These are phyloP conservation scores for Coptodon bakossiorum DNA, from an alignment of 2,113 vertebrate genomes.

Conservation along the genomic window DNA sequence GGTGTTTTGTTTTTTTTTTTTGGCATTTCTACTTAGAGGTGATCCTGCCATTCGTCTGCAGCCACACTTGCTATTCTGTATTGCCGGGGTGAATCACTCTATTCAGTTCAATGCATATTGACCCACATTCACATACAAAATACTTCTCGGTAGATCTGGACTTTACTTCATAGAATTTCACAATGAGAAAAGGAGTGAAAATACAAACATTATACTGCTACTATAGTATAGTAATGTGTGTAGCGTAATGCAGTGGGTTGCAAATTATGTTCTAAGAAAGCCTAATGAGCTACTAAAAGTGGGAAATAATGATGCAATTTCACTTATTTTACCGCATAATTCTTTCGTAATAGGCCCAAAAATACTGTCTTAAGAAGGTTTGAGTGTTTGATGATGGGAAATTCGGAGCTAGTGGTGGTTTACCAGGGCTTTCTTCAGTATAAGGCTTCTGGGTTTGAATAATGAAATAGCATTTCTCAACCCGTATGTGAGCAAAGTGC, in stretches of 20 bases:
- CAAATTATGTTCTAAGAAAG: not conserved
- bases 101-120: not conserved
- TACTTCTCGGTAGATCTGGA: not conserved
- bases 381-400: not conserved
- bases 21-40: not conserved
- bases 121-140: not conserved
- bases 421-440: not conserved
- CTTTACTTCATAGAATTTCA: not conserved
- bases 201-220: not conserved
- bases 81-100: not conserved
- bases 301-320: not conserved
- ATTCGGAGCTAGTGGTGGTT: not conserved
- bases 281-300: not conserved
- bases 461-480: not conserved
- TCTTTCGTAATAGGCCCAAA: not conserved
- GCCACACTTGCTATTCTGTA: not conserved
- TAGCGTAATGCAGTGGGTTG: not conserved
- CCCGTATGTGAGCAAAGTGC: not conserved
- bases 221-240: not conserved
- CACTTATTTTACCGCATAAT: not conserved
- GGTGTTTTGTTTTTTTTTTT: constrained; percentile 9
- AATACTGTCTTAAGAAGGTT: not conserved
- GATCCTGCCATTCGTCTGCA: not conserved
- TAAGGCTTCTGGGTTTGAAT: not conserved
- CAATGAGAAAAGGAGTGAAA: not conserved